These are phyloP conservation scores for Trachelus stipa DNA, from an alignment of 2,888 invertebrate species.

Conservation along the genomic window DNA sequence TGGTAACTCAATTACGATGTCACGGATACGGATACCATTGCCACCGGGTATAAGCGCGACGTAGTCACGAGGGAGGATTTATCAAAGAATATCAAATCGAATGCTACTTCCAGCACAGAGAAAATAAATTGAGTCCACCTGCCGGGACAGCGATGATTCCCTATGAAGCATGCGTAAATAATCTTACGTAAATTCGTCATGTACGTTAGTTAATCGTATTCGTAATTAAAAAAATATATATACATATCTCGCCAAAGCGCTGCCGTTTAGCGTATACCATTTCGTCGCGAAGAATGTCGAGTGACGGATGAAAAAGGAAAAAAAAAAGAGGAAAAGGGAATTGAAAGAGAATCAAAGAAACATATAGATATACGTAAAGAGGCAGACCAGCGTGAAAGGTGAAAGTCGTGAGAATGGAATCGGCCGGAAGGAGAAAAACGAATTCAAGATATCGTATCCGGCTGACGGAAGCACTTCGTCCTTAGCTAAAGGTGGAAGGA, in stretches of 20 bases:
- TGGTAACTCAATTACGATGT: constrained; percentile 3
- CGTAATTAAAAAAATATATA: neutral
- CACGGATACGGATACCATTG: neutral
- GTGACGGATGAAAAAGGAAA: neutral
- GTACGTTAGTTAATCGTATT: neutral
- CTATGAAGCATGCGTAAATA: neutral
- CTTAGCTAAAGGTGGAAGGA: neutral
- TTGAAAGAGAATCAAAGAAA: constrained; percentile 6
- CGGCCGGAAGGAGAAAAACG: constrained; percentile 6
- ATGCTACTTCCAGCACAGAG: neutral
- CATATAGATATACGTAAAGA: neutral
- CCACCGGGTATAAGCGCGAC: neutral
- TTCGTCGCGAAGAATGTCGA: neutral
- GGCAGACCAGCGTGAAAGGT: neutral
- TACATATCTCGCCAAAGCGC: neutral
- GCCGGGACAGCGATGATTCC: neutral
- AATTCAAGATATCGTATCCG: constrained; percentile 16
- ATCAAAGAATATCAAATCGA: neutral
- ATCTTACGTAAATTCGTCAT: neutral
- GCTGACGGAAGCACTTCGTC: constrained; percentile 17
- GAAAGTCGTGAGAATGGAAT: constrained; percentile 11
- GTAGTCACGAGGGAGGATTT: neutral
- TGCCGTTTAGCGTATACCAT: neutral
- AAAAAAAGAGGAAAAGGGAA: constrained; percentile 11
- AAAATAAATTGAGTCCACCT: neutral